These are phyloP conservation scores for Pachyseris speciosa DNA, from an alignment of 64 coral and sea anemone genomes.

Conservation along the genomic window DNA sequence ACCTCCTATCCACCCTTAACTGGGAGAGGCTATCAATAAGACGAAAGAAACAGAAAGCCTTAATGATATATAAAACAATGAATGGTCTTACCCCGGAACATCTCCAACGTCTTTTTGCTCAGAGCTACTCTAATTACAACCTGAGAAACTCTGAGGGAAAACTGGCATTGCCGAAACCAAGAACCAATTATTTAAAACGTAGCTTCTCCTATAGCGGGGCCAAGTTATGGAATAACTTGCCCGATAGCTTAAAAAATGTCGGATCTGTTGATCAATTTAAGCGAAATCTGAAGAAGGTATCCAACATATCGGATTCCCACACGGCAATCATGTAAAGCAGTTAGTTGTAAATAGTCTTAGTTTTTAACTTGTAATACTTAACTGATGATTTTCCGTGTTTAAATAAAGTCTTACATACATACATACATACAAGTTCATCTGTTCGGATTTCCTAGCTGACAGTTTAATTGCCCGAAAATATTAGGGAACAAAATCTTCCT, in stretches of 20 bases:
- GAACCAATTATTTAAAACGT: slow-evolving; percentile 20
- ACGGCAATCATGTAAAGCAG: slow-evolving; percentile 6
- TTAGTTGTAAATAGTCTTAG: no score
- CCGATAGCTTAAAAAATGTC: background rate
- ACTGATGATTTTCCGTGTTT: no score
- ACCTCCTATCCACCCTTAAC: background rate
- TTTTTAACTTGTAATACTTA: no score
- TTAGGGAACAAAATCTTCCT: no score
- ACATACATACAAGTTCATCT: no score
- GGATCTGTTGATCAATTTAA: background rate
- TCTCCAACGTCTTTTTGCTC: slow-evolving; percentile 9
- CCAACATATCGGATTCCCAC: background rate
- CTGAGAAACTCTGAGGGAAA: slow-evolving; percentile 29
- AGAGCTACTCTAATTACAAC: background rate
- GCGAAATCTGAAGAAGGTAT: background rate
- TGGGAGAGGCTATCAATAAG: background rate
- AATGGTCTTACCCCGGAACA: slow-evolving; percentile 1
- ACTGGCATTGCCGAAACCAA: background rate
- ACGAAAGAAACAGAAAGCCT: slow-evolving; percentile 2
- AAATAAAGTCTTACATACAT: no score
- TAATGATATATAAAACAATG: slow-evolving; percentile 26
- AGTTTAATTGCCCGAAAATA: no score
- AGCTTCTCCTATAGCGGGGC: slow-evolving; percentile 23
- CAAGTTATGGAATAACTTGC: slow-evolving; percentile 9
- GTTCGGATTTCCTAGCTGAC: no score